Percentiles rank a stretch among this genome's conserved stretches.
These are phyloP conservation scores for Nibea coibor DNA, from an alignment of 2,113 vertebrate genomes.

Conservation along the genomic window DNA sequence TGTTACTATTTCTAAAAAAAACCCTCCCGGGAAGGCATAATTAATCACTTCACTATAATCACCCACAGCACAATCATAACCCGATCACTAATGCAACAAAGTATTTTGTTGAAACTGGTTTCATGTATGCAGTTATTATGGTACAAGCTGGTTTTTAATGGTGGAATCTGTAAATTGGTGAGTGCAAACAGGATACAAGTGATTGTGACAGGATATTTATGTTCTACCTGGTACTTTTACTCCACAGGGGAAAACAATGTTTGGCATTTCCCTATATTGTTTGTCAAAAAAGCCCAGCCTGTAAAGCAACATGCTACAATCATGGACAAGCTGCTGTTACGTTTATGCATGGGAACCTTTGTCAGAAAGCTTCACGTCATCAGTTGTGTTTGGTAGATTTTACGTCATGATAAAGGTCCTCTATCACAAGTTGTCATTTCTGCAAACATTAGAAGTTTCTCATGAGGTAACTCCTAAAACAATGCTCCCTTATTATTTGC, in stretches of 20 bases:
- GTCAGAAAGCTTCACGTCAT: conserved; percentile 15
- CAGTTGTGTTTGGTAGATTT: neutral
- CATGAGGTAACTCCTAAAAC: too few species aligned
- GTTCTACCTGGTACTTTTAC: conserved; percentile 32
- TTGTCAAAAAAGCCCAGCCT: conserved; percentile 44
- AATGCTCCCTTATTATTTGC: neutral
- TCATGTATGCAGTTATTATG: neutral
- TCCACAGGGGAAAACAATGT: conserved; percentile 34
- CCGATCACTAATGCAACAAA: conserved; percentile 17
- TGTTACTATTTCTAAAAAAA: conserved; percentile 16
- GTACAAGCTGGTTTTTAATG: conserved; percentile 12
- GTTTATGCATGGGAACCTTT: conserved; percentile 23
- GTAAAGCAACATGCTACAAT: conserved; percentile 10
- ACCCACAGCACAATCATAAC: conserved; percentile 5
- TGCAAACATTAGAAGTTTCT: conserved; percentile 9
- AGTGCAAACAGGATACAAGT: conserved; percentile 39
- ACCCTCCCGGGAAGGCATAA: neutral
- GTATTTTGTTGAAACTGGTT: conserved; percentile 11
- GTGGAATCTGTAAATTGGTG: neutral
- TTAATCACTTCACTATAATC: conserved; percentile 18
- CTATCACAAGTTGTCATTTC: neutral
- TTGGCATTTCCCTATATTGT: conserved; percentile 68
- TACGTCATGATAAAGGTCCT: conserved; percentile 33
- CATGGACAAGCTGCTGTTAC: neutral
- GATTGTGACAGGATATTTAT: conserved; percentile 47